Evolutionary conservation across 2,113 vertebrate genomes (phyloP).

Genomic region (Passer montanus): DNA sequence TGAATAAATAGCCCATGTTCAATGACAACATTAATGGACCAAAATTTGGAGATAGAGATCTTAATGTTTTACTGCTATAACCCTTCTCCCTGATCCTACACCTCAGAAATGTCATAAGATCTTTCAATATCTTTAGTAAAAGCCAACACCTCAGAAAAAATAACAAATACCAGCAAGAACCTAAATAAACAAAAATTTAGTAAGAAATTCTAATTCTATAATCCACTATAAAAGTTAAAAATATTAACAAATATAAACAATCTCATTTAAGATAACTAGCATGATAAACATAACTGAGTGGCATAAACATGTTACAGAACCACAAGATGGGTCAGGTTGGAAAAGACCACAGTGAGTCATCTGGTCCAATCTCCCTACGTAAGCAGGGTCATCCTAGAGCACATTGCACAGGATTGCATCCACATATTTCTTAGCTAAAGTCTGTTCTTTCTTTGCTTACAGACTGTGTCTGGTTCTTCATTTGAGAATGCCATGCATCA

Average conservation of each 20-base stretch:
- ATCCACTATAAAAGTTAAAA: neutral
- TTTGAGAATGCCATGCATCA: neutral
- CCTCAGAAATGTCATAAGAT: neutral
- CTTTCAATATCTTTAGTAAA: neutral
- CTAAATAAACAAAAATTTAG: neutral
- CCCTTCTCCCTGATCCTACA: neutral
- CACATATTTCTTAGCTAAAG: neutral
- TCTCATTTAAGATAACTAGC: neutral
- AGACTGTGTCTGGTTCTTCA: neutral
- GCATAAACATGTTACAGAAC: neutral
- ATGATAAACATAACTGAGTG: neutral
- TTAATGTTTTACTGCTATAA: neutral
- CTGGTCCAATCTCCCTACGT: neutral
- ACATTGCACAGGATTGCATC: neutral
- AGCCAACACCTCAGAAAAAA: neutral
- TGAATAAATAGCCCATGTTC: neutral
- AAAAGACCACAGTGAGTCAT: neutral
- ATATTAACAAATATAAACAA: neutral
- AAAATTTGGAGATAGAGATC: neutral
- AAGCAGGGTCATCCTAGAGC: neutral
- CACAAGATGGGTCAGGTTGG: neutral
- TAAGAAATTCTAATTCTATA: neutral
- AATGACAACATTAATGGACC: neutral
- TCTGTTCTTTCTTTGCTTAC: neutral
- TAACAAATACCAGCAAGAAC: neutral